These are phyloP conservation scores for Turritopsis dohrnii DNA, from an alignment of 30 jellyfish, hydroid and myxozoan genomes.

Conservation along the genomic window DNA sequence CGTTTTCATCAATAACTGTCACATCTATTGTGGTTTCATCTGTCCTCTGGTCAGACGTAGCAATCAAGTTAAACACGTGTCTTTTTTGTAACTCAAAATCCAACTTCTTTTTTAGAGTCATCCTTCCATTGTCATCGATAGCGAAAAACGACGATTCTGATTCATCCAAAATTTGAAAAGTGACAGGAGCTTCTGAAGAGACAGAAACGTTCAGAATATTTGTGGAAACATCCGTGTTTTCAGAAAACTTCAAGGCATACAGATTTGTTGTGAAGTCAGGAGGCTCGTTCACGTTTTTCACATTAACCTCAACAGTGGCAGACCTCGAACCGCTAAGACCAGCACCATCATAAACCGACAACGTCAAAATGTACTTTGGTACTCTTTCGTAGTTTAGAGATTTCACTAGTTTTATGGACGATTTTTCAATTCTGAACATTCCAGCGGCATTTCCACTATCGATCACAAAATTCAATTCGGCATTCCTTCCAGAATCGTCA, in stretches of 20 bases:
- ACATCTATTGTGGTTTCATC: conserved; percentile 13
- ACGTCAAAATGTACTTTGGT: background rate
- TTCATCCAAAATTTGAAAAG: background rate
- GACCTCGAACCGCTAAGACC: background rate
- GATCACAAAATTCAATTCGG: background rate
- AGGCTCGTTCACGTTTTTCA: background rate
- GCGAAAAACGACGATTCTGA: background rate
- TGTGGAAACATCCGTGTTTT: background rate
- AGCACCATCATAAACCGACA: conserved; percentile 6
- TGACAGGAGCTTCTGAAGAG: background rate
- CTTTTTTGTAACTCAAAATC: conserved; percentile 6
- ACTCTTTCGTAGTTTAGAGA: background rate
- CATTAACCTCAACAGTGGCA: conserved; percentile 2
- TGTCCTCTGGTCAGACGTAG: background rate
- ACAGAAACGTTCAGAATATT: background rate
- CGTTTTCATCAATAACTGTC: conserved; percentile 49
- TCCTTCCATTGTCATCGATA: background rate
- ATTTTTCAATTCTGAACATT: background rate
- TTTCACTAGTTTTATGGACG: background rate
- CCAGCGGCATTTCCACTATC: conserved; percentile 13
- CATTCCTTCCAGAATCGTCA: conserved; percentile 1
- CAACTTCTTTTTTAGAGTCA: background rate
- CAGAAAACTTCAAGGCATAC: background rate
- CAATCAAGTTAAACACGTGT: background rate
- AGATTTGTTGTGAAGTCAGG: background rate